Evolutionary conservation across 2,113 vertebrate genomes (phyloP), one percentile per base, ranked within the genome.

Genomic region (Corvus cornix): DNA sequence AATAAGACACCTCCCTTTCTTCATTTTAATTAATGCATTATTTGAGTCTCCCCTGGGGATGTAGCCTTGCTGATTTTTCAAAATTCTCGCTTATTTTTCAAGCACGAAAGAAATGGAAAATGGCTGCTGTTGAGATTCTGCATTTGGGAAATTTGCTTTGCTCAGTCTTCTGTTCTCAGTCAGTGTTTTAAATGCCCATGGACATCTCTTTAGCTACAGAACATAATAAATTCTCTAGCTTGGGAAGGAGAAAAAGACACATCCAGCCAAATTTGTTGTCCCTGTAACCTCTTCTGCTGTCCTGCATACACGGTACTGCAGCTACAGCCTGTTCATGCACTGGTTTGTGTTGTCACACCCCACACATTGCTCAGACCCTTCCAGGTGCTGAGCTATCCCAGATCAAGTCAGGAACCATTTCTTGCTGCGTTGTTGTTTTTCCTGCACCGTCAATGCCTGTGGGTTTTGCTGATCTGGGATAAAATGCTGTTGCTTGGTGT

Each of bases 11-110:
- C 93, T 92, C 90, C 93, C 95, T 95, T 88, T 81, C 90, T 93
- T 53, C 49, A 23, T 77, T 89, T 93, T 92, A 96, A 96, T 96
- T 95, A 96, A 53, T 78, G 90, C 72, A 74, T 92, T 82, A 56
- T 76, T 94, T 70, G 73, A 89, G 88, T 92, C 85, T 96, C 85
- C 88, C 93, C 90, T 41, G 56, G 83, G 95, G 95, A 92, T 22
- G 92, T 43, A 94, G 79, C 86, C 83, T 68, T 84, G 92, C 85
- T 94, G 88, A 96, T 92, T 97, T 96, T 92, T 94, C 83, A 96
- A 86, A 94, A 72, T 68, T 67, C 58, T 79, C 6, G 14, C 46
- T 68, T 76, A 85, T 78, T 93, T 94, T 94, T 87, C 72, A 70
- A 91, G 58, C 67, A 73, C 53, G 5, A 39, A 78, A 78, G 49